phyloP scores from a whole-genome alignment of 1,140 invertebrate genomes.

The Hylaeus anthracinus region DNA sequence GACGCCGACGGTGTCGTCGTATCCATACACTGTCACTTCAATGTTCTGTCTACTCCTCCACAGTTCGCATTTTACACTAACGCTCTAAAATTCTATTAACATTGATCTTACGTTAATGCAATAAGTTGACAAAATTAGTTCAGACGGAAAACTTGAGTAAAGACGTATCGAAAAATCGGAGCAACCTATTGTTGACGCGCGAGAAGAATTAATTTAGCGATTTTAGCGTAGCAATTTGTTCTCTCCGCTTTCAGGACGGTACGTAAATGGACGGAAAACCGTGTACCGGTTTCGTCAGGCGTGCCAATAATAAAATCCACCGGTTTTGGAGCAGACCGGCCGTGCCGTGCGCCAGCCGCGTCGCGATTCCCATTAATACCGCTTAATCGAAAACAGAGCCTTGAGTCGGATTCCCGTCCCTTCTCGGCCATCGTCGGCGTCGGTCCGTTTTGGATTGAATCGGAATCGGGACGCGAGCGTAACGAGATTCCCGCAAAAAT shows the following conservation, averaged over 20 bases:
- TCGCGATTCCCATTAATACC: slow-evolving; percentile 31
- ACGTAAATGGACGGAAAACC: slow-evolving; percentile 64
- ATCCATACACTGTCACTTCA: no score
- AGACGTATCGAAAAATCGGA: no score
- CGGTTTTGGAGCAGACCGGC: slow-evolving; percentile 58
- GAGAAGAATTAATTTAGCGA: slow-evolving; percentile 10
- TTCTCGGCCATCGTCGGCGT: slow-evolving; percentile 1
- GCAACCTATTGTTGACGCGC: no score
- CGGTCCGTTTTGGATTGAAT: slow-evolving; percentile 28
- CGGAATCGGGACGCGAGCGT: slow-evolving; percentile 21
- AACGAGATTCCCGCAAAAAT: slow-evolving; percentile 32
- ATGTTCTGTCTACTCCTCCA: no score
- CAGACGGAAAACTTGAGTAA: no score
- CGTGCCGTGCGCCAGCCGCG: slow-evolving; percentile 5
- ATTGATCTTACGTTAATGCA: no score
- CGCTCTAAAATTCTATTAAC: no score
- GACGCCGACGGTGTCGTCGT: background rate
- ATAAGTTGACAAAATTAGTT: no score
- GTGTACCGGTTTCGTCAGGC: slow-evolving; percentile 56
- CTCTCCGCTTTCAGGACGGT: slow-evolving; percentile 47
- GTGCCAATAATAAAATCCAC: slow-evolving; percentile 66
- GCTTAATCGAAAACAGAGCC: slow-evolving; percentile 48
- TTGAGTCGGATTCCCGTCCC: slow-evolving; percentile 35
- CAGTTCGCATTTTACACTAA: no score
- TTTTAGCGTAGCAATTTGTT: slow-evolving; percentile 53